These are phyloP conservation scores for Aleiodes sp. DNA, from an alignment of 1,140 invertebrate genomes.

Conservation along the genomic window DNA sequence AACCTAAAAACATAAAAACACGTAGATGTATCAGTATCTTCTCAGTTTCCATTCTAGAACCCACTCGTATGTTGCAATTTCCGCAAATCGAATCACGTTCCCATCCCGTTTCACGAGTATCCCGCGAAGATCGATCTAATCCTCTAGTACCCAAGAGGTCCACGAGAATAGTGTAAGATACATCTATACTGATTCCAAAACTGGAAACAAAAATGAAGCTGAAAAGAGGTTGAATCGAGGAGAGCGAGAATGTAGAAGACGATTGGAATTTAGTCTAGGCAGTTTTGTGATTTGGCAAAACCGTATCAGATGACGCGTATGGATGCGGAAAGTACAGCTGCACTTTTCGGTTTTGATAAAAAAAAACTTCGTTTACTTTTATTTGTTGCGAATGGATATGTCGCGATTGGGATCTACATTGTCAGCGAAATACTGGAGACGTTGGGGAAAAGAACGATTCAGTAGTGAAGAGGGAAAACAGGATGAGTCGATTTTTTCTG, in stretches of 20 bases:
- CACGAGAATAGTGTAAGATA: constrained; percentile 5
- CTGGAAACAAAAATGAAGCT: constrained; percentile 10
- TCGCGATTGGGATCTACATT: neutral
- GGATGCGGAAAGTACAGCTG: neutral
- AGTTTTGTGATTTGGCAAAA: constrained; percentile 27
- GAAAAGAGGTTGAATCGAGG: neutral
- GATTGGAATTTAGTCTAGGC: neutral
- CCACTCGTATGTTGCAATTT: constrained; percentile 22
- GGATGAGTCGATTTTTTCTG: no score
- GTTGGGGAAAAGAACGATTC: no score
- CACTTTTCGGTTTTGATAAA: no score
- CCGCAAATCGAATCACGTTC: constrained; percentile 28
- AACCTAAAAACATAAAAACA: constrained; percentile 20
- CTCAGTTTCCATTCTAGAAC: neutral
- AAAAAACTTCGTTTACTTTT: constrained; percentile 8
- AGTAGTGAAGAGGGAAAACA: no score
- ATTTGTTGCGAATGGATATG: neutral
- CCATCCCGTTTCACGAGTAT: constrained; percentile 20
- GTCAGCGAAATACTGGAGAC: neutral
- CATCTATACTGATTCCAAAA: neutral
- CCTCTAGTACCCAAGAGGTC: neutral
- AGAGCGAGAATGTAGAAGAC: neutral
- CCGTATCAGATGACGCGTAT: constrained; percentile 26
- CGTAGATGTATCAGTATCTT: constrained; percentile 16
- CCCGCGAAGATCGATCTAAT: constrained; percentile 21